Evolutionary conservation across 2,113 vertebrate genomes (phyloP).

Genomic region (Microcebus griseorufus): DNA sequence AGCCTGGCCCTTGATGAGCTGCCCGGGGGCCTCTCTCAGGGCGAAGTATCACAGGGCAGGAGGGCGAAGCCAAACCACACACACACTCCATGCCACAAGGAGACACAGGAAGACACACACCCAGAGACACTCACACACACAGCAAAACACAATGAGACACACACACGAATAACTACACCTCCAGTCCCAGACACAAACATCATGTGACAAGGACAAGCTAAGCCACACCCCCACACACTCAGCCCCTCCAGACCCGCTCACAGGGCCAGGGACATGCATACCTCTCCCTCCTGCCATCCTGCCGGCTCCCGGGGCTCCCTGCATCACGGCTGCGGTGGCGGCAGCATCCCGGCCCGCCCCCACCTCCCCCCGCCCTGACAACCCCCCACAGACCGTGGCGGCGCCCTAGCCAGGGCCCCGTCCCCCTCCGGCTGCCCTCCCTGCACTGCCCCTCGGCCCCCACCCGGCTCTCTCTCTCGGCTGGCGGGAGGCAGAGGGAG

Average conservation of each 20-base stretch:
- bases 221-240: background rate
- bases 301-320: background rate
- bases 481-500: constrained; percentile 79
- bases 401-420: background rate
- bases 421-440: constrained; percentile 12
- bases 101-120: constrained; percentile 59
- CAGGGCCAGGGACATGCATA: constrained; percentile 58
- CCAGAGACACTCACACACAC: background rate
- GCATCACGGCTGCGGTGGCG: background rate
- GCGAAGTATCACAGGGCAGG: background rate
- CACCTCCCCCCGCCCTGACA: background rate
- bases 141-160: constrained; percentile 26
- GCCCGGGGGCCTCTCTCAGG: background rate
- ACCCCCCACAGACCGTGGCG: background rate
- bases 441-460: background rate
- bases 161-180: constrained; percentile 46
- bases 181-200: constrained; percentile 44
- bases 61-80: background rate
- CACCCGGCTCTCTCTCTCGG: constrained; percentile 84
- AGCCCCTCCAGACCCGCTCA: background rate
- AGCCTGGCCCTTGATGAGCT: background rate
- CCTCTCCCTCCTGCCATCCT: constrained; percentile 77
- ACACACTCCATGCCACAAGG: background rate
- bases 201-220: background rate
- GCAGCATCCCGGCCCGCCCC: constrained; percentile 42